Evolutionary conservation across 1,140 invertebrate species (phyloP), one percentile per base, ranked within the genome.

Genomic region (Apis cerana): DNA sequence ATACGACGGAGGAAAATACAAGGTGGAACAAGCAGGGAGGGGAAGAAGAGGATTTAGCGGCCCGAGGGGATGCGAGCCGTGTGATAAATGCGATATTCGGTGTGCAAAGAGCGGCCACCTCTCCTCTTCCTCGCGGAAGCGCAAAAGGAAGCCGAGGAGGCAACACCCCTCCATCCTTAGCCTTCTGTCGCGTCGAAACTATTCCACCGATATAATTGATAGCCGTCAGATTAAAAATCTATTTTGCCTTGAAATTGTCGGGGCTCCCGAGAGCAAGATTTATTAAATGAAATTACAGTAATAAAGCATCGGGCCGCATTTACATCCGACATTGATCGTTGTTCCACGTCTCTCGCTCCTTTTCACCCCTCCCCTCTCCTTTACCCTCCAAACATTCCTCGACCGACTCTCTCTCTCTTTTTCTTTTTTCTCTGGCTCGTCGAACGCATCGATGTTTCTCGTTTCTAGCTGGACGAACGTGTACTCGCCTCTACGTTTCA

Each of bases 271-370:
- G 33, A 43, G 23, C 56, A 67, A 84, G 83, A 91, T 91, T 90
- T 91, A 90, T 91, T 89, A 86, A 91, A 90, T 84, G 68, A 88
- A 89, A 90, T 91, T 90, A 90, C 76, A 78, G 78, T 83, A 84
- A 90, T 62, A 86, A 86, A 78, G 62, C 69, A 83, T 17, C n/a
- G 27, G 33, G 33, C 12, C 50, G 52, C 27, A 82, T 89, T 81
- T 75, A 74, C 54, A 27, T 64, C 15, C 21, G 33, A 33, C 56
- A 56, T 72, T 8, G n/a, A 15, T 50, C 48, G 58, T 19, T 48
- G 5, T 21, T 50, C 64, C 54, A 27, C n/a, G 33, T 23, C 27
- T 61, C 8, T n/a, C 33, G n/a, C 48, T 80, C 10, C 17, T 13
- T 19, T 52, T 17, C 17, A 50, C 10, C 21, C 2, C 27, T 9